These are phyloP conservation scores for Tenthredo scrophulariae DNA, from an alignment of 2,888 invertebrate genomes.

Conservation along the genomic window DNA sequence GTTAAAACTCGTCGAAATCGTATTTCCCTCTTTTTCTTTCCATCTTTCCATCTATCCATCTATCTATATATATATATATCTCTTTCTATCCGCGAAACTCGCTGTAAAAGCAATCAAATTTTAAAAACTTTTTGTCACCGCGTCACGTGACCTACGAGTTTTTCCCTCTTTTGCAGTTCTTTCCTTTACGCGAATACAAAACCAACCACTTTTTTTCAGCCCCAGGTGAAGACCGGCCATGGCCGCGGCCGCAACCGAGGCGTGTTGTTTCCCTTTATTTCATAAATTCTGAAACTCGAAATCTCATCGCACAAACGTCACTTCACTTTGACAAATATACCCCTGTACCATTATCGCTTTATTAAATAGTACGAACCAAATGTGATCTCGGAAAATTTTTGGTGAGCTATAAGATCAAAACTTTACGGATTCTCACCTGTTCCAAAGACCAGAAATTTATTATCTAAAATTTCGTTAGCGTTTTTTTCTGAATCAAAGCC, in stretches of 20 bases:
- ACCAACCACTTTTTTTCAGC: background rate
- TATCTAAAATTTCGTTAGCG: background rate
- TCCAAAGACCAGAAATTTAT: background rate
- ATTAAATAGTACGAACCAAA: background rate
- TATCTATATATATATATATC: background rate
- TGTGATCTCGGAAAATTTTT: background rate
- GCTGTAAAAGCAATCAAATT: slow-evolving; percentile 48
- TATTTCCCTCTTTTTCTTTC: background rate
- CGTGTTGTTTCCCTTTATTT: slow-evolving; percentile 8
- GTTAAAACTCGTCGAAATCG: slow-evolving; percentile 38
- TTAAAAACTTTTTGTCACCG: slow-evolving; percentile 39
- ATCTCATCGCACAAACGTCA: slow-evolving; percentile 20
- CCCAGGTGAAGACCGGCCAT: background rate
- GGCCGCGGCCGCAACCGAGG: background rate
- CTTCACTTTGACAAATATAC: slow-evolving; percentile 25
- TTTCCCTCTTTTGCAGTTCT: background rate
- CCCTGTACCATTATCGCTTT: slow-evolving; percentile 14
- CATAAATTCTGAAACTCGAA: slow-evolving; percentile 27
- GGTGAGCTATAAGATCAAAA: background rate
- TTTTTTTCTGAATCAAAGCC: slow-evolving; percentile 22
- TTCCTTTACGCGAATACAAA: slow-evolving; percentile 15
- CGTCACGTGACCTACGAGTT: background rate
- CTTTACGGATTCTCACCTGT: background rate
- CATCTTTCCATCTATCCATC: background rate
- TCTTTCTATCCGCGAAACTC: background rate